Conservation (phyloP, 2,888 invertebrate genomes). For the Diaprepes abbreviatus region DNA sequence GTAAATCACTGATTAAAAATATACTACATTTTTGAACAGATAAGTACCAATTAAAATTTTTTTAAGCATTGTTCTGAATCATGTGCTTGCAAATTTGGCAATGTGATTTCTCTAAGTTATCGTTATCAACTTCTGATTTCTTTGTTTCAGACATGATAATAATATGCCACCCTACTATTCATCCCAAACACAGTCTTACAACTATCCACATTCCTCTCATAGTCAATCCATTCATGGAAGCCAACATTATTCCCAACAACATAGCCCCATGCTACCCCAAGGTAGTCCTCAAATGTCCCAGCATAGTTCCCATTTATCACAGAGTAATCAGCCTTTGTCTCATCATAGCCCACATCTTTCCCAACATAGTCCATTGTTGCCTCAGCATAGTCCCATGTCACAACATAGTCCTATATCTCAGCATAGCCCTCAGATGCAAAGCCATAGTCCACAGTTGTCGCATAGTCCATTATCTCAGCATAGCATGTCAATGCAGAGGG, state of each 20-base stretch:
- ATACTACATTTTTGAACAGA: no score
- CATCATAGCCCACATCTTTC: constrained; percentile 50
- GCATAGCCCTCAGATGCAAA: constrained; percentile 47
- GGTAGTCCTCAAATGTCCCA: constrained; percentile 49
- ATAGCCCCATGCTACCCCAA: constrained; percentile 46
- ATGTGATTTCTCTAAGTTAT: no score
- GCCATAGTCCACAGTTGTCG: constrained; percentile 46
- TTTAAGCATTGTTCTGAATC: no score
- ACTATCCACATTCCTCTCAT: constrained; percentile 44
- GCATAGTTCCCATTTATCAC: constrained; percentile 50
- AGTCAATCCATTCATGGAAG: constrained; percentile 30
- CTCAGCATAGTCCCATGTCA: constrained; percentile 47
- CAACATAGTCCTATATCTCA: constrained; percentile 51
- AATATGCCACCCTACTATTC: constrained; percentile 39
- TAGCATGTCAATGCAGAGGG: constrained; percentile 34
- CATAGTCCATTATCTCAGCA: constrained; percentile 49
- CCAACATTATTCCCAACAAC: constrained; percentile 40
- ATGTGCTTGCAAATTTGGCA: no score
- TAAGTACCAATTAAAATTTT: no score
- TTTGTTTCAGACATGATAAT: constrained; percentile 50
- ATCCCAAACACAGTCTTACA: constrained; percentile 27
- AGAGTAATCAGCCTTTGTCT: constrained; percentile 47
- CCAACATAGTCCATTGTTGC: constrained; percentile 44
- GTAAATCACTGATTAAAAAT: no score
- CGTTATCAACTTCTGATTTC: no score